phyloP scores from a whole-genome alignment of 2,113 vertebrate species.

The Hippocampus mohnikei region DNA sequence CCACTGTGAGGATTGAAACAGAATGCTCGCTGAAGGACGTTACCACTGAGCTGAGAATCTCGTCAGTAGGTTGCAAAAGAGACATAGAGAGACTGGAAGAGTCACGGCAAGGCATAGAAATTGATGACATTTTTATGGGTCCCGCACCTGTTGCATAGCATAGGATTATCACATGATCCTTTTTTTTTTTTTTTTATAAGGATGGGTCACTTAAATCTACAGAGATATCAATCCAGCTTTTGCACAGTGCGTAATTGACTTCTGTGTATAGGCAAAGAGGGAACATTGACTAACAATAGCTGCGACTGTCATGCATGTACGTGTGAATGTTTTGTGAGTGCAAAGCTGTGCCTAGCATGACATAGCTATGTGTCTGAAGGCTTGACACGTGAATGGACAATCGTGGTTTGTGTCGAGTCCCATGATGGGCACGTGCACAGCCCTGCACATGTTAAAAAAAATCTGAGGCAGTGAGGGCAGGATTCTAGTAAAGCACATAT shows the following conservation, averaged over 20 bases:
- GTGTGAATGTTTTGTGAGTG: slow-evolving; percentile 14
- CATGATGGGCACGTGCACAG: slow-evolving; percentile 3
- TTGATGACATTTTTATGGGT: no score
- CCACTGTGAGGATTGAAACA: neutral
- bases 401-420: slow-evolving; percentile 37
- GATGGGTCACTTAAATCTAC: neutral
- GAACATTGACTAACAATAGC: slow-evolving; percentile 15
- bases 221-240: neutral
- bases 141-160: neutral
- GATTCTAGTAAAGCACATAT: neutral
- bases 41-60: neutral
- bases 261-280: neutral
- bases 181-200: neutral
- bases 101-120: neutral
- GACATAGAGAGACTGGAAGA: no score
- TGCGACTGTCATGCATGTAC: neutral
- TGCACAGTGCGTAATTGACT: neutral
- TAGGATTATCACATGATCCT: neutral
- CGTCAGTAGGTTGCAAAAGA: neutral
- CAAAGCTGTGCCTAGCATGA: slow-evolving; percentile 48
- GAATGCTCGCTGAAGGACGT: neutral
- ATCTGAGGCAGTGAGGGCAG: neutral
- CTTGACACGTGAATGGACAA: slow-evolving; percentile 53
- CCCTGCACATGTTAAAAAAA: slow-evolving; percentile 17
- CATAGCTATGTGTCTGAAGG: slow-evolving; percentile 31